phyloP scores from a whole-genome alignment of 2,113 vertebrate genomes.

The Peromyscus californicus region DNA sequence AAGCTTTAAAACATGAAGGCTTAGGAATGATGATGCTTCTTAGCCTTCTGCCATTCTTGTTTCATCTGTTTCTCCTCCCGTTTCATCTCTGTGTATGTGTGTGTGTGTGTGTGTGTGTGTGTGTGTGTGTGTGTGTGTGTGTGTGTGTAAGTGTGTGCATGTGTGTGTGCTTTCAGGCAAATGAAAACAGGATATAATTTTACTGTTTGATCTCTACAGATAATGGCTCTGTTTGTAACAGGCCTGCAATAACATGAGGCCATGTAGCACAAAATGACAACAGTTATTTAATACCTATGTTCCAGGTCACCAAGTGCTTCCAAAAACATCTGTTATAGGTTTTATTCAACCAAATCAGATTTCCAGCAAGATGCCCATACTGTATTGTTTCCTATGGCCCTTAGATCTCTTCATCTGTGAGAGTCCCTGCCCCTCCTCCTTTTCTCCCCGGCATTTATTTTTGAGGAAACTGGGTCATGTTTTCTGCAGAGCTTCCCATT shows the following conservation, averaged over 20 bases:
- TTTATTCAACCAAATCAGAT: background rate
- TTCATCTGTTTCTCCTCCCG: background rate
- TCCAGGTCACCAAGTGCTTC: background rate
- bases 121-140: background rate
- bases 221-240: background rate
- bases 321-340: background rate
- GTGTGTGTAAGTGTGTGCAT: background rate
- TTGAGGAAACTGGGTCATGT: conserved; percentile 64
- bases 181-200: conserved; percentile 45
- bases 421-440: background rate
- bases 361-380: background rate
- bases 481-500: conserved; percentile 61
- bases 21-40: background rate
- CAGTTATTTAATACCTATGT: background rate
- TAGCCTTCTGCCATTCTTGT: background rate
- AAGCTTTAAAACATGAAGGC: background rate
- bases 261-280: background rate
- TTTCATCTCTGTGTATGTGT: background rate
- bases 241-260: background rate
- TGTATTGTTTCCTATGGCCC: background rate
- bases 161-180: background rate
- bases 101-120: background rate
- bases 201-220: conserved; percentile 1
- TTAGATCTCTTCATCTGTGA: background rate
- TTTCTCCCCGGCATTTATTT: conserved; percentile 38